phyloP scores from a whole-genome alignment of 2,888 invertebrate species.

The Acrocyrtus sp. region DNA sequence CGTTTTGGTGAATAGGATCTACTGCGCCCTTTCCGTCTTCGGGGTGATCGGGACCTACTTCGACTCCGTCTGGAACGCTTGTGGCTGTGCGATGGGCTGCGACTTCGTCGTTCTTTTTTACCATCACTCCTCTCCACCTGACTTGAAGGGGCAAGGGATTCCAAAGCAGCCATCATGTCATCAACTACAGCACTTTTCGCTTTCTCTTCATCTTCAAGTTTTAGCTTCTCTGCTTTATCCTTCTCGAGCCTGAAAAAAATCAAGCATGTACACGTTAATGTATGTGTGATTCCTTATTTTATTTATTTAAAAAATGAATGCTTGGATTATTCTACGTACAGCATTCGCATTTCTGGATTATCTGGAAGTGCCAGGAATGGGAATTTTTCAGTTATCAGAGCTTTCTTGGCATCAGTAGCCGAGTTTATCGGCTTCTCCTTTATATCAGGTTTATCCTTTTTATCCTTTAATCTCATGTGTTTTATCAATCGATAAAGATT shows the following conservation, averaged over 20 bases:
- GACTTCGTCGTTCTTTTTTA: constrained; percentile 21
- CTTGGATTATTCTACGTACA: too few relatives aligned
- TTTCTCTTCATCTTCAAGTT: constrained; percentile 67
- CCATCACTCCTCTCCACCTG: constrained; percentile 38
- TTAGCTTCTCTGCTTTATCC: constrained; percentile 66
- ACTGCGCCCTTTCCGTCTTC: constrained; percentile 23
- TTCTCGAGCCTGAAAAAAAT: constrained; percentile 64
- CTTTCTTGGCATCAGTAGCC: constrained; percentile 65
- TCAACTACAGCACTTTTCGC: constrained; percentile 70
- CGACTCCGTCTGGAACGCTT: constrained; percentile 41
- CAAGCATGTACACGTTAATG: constrained; percentile 1
- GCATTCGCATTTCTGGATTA: constrained; percentile 70
- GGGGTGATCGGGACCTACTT: constrained; percentile 43
- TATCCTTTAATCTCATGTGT: constrained; percentile 78
- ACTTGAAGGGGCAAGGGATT: constrained; percentile 81
- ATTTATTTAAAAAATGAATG: too few relatives aligned
- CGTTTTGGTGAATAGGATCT: constrained; percentile 29
- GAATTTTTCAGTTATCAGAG: constrained; percentile 76
- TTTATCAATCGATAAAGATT: constrained; percentile 95
- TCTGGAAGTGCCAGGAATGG: constrained; percentile 86
- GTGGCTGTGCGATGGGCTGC: constrained; percentile 11
- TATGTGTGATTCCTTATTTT: not conserved
- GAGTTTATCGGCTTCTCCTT: not conserved
- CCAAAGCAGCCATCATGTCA: constrained; percentile 86
- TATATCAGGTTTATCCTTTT: constrained; percentile 31